Base-by-base conservation (phyloP, 2,888 invertebrate species). In the Cataglyphis albicans region DNA sequence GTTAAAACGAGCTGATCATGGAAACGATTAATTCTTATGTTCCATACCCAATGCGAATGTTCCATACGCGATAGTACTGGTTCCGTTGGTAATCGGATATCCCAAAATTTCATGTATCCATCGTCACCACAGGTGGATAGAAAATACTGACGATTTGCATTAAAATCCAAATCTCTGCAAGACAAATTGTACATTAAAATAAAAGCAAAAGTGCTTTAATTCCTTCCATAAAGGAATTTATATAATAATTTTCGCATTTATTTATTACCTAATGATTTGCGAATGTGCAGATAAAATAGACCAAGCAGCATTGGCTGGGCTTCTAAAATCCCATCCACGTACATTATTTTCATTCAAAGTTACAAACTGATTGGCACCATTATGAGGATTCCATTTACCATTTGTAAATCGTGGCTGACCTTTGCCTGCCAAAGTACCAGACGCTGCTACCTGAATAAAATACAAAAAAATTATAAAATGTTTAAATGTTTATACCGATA, bases 121-220 rank as follows among this genome's bases (percentile, higher is more conserved):
- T 99, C 99, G 94, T 99, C 99, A 0, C 99, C 99, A 88, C 98
- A 99, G 1, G 98, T 98, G 0, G 98, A 98, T 86, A 99, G 93
- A 91, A 98, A 98, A 93, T 99, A 99, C 92, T 99, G 99, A 94
- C 98, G 98, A 95, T 99, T 99, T n/a, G 99, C 98, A 95, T 99
- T 99, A 93, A 99, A 99, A 95, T 99, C 99, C 57, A 99, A 94
- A 93, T 99, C 98, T 78, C 99, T 96, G 67, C 25, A 86, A 90
- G 52, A 57, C 21, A 74, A 82, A 61, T 70, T 52, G 38, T 15
- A 35, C n/a, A 5, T 12, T n/a, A n/a, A 61, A 61, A 7, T 80
- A 32, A 35, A 29, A 68, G 12, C 0, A 12, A 61, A 7, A 7
- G 0, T 32, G 18, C n/a, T 44, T 48, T 4, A 44, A 10, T 12